Base-by-base conservation (phyloP, 1,140 invertebrate species). In the Zaprionus nigranus region DNA sequence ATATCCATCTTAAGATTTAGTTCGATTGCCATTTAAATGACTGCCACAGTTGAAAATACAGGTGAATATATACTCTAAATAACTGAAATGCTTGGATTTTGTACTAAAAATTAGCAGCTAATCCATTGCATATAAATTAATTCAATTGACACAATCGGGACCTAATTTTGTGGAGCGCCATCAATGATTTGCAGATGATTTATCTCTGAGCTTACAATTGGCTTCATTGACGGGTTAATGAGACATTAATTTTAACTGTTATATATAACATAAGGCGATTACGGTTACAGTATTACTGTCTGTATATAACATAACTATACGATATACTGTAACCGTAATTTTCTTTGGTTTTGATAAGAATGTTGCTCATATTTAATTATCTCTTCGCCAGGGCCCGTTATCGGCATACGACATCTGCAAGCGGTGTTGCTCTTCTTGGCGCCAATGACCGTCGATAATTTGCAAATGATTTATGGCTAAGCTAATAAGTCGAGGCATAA, bases 391-490 rank as follows among this genome's bases (percentile, higher is more conserved):
- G 46, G 46, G n/a, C 46, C 46, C 5, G 1, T 49, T 9, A 46
- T 88, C 5, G 96, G 96, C 36, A 93, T 94, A 15, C 93, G 96
- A n/a, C 95, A 96, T 79, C 72, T 94, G 11, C 95, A 96, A 79
- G 93, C 94, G 0, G 34, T 95, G 4, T 84, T 96, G 12, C 91
- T 96, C 53, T 95, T 96, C 75, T 59, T 95, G 5, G 93, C n/a
- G n/a, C n/a, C 94, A 1, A 94, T 95, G 77, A 78, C 94, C 1
- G 92, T 95, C 24, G 95, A 94, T 1, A 96, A n/a, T n/a, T n/a
- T n/a, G n/a, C n/a, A n/a, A n/a, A n/a, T n/a, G n/a, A n/a, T n/a
- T n/a, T n/a, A n/a, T n/a, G n/a, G n/a, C n/a, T n/a, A n/a, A n/a
- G n/a, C n/a, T n/a, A n/a, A n/a, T n/a, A n/a, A n/a, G n/a, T n/a